Base-by-base conservation (phyloP, 2,888 invertebrate genomes). In the Epiblema foenella region DNA sequence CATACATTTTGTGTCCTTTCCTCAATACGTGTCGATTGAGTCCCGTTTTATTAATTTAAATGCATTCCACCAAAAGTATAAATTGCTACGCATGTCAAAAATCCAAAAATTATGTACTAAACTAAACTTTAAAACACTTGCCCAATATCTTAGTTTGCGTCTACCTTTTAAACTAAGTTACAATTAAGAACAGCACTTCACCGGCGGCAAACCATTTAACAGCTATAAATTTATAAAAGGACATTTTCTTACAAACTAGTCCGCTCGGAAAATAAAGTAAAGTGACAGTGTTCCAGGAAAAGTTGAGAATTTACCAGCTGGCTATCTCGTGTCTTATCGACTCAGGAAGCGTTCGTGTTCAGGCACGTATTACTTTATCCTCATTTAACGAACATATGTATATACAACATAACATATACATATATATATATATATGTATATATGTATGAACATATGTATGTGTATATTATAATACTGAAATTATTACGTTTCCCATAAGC, bases 241-340 rank as follows among this genome's bases (percentile, higher is more conserved):
- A 78, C 76, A 78, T 79, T 80, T 79, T 79, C 78, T 80, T 81
- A 78, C 76, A 79, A 84, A 85, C 76, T 84, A 80, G 79, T 80
- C 77, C 81, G 81, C 80, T 81, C 80, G 81, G 82, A 81, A 84
- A 85, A 83, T 83, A 83, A 80, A 79, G 77, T 80, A 81, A 81
- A 80, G 80, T 72, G 69, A 72, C 63, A 73, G 65, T 78, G 75
- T 79, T 37, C 52, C 77, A 81, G 82, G 77, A 77, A 81, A 85
- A 86, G 86, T 87, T 86, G 79, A 46, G 73, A 78, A 81, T 77
- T 82, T 77, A 77, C 82, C 84, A 82, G 80, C 81, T 81, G 80
- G 77, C 80, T 84, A 83, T 82, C 83, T 81, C 79, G 74, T 76
- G 78, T 79, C 81, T 85, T 82, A 76, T 73, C 73, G 74, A 74